Evolutionary conservation across 2,888 invertebrate species (phyloP).

Genomic region (Mellilla xanthometata): DNA sequence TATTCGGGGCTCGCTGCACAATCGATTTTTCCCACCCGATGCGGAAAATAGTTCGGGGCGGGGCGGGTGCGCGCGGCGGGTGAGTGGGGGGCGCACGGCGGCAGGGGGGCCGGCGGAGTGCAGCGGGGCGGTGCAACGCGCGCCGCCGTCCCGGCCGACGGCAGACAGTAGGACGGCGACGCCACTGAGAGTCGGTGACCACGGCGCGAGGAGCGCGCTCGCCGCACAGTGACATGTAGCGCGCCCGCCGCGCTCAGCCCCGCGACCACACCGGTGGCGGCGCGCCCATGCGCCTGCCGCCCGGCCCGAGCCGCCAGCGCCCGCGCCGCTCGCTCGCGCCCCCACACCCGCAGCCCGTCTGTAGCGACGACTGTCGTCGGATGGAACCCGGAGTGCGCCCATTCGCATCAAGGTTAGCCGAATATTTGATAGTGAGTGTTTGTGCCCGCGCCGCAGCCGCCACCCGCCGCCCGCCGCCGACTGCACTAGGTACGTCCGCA

Average conservation of each 20-base stretch:
- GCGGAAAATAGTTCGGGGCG: slow-evolving; percentile 82
- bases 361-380: slow-evolving; percentile 75
- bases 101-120: slow-evolving; percentile 75
- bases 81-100: slow-evolving; percentile 51
- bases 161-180: slow-evolving; percentile 83
- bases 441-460: slow-evolving; percentile 60
- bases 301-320: slow-evolving; percentile 57
- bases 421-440: slow-evolving; percentile 80
- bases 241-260: slow-evolving; percentile 76
- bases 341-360: slow-evolving; percentile 66
- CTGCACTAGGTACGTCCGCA: slow-evolving; percentile 68
- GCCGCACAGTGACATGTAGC: slow-evolving; percentile 79
- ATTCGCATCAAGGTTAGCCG: slow-evolving; percentile 82
- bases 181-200: slow-evolving; percentile 80
- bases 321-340: slow-evolving; percentile 54
- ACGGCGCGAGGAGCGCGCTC: slow-evolving; percentile 79
- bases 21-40: slow-evolving; percentile 83
- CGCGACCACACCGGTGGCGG: slow-evolving; percentile 73
- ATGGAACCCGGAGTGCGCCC: slow-evolving; percentile 82
- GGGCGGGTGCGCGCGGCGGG: slow-evolving; percentile 67
- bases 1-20: slow-evolving; percentile 82
- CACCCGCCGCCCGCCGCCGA: slow-evolving; percentile 50
- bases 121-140: slow-evolving; percentile 81
- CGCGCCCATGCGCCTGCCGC: slow-evolving; percentile 76
- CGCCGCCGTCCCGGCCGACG: slow-evolving; percentile 68